Evolutionary conservation across 2,888 invertebrate genomes (phyloP), one percentile per base, ranked within the genome.

Genomic region (Patella ulyssiponensis): DNA sequence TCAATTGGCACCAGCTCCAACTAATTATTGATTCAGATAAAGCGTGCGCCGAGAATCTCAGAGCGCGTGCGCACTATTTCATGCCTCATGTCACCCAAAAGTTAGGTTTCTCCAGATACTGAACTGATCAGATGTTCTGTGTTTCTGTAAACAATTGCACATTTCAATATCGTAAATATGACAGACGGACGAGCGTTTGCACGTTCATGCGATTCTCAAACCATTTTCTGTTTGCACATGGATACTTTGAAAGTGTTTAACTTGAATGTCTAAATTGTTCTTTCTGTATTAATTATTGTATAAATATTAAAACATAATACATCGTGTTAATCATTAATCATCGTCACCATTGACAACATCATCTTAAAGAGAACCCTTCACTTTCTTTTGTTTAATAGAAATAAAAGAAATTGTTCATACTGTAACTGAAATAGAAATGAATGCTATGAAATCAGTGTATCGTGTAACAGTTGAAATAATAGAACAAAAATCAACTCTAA

Each of bases 141-240:
- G 64, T 64, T 64, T 64, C 64, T 64, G 64, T 64, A 20, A 64
- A 64, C 64, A 64, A 64, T 64, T 64, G 64, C 64, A 64, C 64
- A 64, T 64, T 64, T 64, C 15, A 64, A 64, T 64, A 64, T 64
- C 64, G 17, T 23, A 64, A 64, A 20, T 12, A 23, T 64, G 64
- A 64, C 64, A 64, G 64, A 64, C 64, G 64, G 64, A 64, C 64
- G 64, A 64, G 23, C 64, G 64, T 23, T 64, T 64, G 64, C 64
- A 64, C 23, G 64, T 64, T 64, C 64, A 64, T 64, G 20, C 20
- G 64, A 64, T 23, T 64, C 14, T 20, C 23, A 14, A 64, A 23
- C 20, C 64, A 23, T 23, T 64, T 44, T 20, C 20, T 64, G 64
- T 64, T 64, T 64, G 64, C 64, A 64, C 64, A 64, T 64, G 23